A percentile compares a stretch with the other conserved stretches of the same genome.
These are phyloP conservation scores for Boulengeromyrus knoepffleri DNA, from an alignment of 2,113 vertebrate species.

Conservation along the genomic window DNA sequence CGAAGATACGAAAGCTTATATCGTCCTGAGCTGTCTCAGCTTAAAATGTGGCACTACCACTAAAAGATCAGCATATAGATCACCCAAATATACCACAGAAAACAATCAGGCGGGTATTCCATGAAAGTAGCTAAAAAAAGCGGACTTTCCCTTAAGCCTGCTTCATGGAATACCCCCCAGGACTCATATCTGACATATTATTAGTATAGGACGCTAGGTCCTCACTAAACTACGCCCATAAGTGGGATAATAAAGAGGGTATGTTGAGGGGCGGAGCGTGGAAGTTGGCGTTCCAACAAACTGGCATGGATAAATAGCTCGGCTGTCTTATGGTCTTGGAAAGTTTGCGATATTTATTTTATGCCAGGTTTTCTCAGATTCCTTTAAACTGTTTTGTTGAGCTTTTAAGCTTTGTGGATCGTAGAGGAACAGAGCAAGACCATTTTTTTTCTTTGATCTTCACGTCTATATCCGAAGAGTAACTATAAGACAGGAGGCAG, in stretches of 20 bases:
- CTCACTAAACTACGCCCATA: not conserved
- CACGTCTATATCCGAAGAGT: not conserved
- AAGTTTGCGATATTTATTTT: not conserved
- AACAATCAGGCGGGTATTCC: not conserved
- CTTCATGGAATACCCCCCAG: no score
- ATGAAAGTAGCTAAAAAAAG: no score
- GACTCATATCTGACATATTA: not conserved
- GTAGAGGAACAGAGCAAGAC: not conserved
- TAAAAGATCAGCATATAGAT: not conserved
- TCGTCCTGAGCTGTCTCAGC: not conserved
- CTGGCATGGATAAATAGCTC: not conserved
- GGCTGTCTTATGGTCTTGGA: not conserved
- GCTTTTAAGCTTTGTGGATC: conserved; percentile 3
- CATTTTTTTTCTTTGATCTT: not conserved
- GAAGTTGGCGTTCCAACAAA: not conserved
- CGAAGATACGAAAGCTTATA: not conserved
- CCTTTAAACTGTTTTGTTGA: not conserved
- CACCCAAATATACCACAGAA: not conserved
- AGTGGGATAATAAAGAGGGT: not conserved
- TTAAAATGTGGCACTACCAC: not conserved
- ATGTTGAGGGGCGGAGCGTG: not conserved
- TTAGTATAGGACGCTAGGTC: not conserved
- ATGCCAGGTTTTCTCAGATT: not conserved
- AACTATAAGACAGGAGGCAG: not conserved
- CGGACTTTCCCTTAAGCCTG: no score